Base-by-base conservation (phyloP, 1,140 invertebrate genomes). In the Elysia chlorotica region DNA sequence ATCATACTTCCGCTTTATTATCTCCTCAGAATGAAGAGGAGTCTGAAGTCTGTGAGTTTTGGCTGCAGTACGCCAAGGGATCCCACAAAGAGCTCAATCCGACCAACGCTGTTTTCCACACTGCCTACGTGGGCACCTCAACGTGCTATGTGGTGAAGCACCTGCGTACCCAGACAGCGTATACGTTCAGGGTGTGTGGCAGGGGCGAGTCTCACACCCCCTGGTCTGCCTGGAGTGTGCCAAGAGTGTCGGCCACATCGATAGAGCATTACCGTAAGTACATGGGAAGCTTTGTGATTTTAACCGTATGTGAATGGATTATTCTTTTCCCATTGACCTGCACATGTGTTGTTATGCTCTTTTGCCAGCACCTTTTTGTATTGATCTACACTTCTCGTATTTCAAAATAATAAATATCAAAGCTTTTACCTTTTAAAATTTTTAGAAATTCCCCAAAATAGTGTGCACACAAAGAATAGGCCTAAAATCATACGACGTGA, bases 201-300 rank as follows among this genome's bases (percentile, higher is more conserved):
- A 76, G 82, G 25, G 66, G 56, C 2, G 83, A 83, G 35, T 72
- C 72, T 2, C 69, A 78, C 25, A 71, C 74, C 36, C 73, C 73
- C 30, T 85, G 83, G 83, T 81, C 82, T 66, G 66, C 77, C 23
- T 85, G 82, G 82, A 83, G 82, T 76, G 74, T 85, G 2, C 82
- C 82, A 5, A 75, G 65, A 63, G 71, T 80, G 17, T 80, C 81
- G 21, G 38, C 72, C 28, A 86, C 82, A 31, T 74, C 76, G 17
- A 78, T 86, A 66, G 77, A 73, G 37, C 85, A 84, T 57, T 82
- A 86, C 70, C 77, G 85, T 86, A 74, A 71, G 78, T n/a, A n/a
- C n/a, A n/a, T n/a, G n/a, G n/a, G n/a, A n/a, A n/a, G n/a, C n/a
- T n/a, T n/a, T n/a, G n/a, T n/a, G n/a, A n/a, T n/a, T n/a, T n/a